phyloP scores from a whole-genome alignment of 2,113 vertebrate genomes.

The Laticauda laticaudata region DNA sequence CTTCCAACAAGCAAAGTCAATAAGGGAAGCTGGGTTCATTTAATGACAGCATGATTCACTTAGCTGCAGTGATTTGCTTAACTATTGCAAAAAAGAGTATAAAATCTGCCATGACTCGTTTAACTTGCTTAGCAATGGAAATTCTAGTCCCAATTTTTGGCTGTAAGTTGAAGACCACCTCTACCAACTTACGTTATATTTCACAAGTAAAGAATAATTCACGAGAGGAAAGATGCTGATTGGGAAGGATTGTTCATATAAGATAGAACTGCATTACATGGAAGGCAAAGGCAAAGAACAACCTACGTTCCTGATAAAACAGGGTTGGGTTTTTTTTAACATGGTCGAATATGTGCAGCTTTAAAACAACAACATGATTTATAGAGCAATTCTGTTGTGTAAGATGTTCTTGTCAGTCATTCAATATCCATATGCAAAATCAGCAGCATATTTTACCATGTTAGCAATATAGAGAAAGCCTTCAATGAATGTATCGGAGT shows the following conservation, averaged over 20 bases:
- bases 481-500: neutral
- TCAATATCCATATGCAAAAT: neutral
- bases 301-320: neutral
- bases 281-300: neutral
- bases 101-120: too few species aligned
- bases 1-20: too few species aligned
- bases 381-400: neutral
- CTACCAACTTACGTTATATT: too few species aligned
- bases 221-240: neutral
- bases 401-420: neutral
- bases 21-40: too few species aligned
- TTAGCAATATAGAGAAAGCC: neutral
- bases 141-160: too few species aligned
- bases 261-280: neutral
- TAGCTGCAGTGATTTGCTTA: too few species aligned
- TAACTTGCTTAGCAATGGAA: too few species aligned
- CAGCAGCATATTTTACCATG: neutral
- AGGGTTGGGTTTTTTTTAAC: neutral
- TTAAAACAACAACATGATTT: neutral
- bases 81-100: too few species aligned
- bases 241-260: neutral
- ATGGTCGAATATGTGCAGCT: neutral
- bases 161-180: too few species aligned
- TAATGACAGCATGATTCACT: too few species aligned
- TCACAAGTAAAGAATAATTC: neutral